Percentiles rank a stretch among this genome's conserved stretches.
Evolutionary conservation across 1,140 invertebrate species (phyloP).

Genomic region (Drosophila lowei): DNA sequence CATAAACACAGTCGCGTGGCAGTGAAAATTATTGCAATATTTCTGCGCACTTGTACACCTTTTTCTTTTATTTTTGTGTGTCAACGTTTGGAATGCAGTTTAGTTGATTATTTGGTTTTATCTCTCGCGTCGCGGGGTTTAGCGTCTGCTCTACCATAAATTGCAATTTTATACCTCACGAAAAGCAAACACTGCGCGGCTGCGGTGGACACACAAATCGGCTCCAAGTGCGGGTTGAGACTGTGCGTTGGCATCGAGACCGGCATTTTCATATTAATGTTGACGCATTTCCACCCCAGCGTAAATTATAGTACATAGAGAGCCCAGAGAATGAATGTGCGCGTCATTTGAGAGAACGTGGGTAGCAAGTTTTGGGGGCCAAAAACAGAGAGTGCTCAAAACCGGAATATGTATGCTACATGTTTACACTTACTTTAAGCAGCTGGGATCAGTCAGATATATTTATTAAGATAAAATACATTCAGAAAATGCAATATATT

Average conservation of each 20-base stretch:
- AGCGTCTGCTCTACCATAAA: constrained; percentile 5
- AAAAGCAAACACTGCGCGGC: no score
- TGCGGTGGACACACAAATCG: constrained; percentile 28
- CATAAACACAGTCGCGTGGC: constrained; percentile 30
- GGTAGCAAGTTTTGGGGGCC: no score
- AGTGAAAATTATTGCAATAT: constrained; percentile 25
- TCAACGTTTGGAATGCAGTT: constrained; percentile 37
- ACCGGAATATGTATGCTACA: no score
- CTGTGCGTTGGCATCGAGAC: constrained; percentile 45
- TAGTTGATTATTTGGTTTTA: constrained; percentile 37
- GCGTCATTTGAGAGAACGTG: no score
- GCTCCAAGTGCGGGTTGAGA: constrained; percentile 26
- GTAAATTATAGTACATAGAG: no score
- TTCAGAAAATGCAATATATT: no score
- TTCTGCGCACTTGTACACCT: background rate
- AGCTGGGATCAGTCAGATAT: no score
- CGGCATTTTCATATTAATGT: constrained; percentile 46
- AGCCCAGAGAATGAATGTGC: no score
- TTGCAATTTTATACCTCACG: constrained; percentile 33
- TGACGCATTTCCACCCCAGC: constrained; percentile 39
- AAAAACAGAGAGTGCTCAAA: no score
- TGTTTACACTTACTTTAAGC: no score
- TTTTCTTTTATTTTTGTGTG: constrained; percentile 8
- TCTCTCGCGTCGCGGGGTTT: constrained; percentile 5
- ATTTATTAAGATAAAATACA: no score